These are phyloP conservation scores for Gracilinanus agilis DNA, from an alignment of 2,113 vertebrate species.

Conservation along the genomic window DNA sequence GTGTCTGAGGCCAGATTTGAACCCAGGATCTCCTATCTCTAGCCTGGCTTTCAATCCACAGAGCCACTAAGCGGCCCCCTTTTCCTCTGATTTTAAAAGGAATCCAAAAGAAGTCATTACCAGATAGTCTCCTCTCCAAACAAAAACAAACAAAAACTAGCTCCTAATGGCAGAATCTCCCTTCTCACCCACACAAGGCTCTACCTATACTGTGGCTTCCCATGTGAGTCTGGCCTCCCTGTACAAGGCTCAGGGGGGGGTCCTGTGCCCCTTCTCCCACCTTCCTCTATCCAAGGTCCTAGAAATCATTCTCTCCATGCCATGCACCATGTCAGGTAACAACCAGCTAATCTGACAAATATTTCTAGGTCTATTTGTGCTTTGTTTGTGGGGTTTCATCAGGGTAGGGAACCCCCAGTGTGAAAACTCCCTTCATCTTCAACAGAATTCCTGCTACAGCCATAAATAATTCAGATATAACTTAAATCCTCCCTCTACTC, in stretches of 20 bases:
- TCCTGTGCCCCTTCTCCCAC: neutral
- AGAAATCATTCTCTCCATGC: neutral
- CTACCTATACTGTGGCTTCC: neutral
- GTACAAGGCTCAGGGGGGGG: neutral
- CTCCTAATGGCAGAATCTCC: neutral
- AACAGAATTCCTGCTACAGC: neutral
- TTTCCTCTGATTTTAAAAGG: constrained; percentile 9
- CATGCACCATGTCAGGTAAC: neutral
- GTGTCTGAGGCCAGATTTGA: too few species aligned
- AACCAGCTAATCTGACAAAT: neutral
- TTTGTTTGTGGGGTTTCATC: neutral
- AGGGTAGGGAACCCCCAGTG: neutral
- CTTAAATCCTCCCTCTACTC: neutral
- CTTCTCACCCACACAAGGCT: neutral
- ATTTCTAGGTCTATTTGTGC: neutral
- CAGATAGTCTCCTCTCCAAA: too few species aligned
- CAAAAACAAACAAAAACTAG: neutral
- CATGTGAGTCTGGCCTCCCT: too few species aligned
- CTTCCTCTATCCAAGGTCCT: fast-evolving
- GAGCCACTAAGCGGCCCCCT: too few species aligned
- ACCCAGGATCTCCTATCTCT: too few species aligned
- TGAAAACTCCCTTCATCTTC: neutral
- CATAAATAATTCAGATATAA: neutral
- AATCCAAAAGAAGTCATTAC: neutral
- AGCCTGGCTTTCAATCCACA: too few species aligned